Conservation (phyloP, 2,888 invertebrate species). For the Troglohyphantes excavatus region DNA sequence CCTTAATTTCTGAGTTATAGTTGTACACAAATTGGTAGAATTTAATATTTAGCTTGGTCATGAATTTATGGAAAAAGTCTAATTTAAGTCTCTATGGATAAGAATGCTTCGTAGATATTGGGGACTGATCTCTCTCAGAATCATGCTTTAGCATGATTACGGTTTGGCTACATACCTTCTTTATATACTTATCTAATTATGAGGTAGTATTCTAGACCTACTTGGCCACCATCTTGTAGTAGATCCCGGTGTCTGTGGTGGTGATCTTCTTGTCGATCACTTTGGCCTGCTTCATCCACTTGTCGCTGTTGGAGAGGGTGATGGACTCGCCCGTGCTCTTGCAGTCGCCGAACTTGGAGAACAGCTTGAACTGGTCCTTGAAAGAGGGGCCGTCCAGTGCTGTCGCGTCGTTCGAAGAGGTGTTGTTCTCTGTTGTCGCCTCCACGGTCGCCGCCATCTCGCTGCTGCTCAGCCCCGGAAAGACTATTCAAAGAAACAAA, state of each 20-base stretch:
- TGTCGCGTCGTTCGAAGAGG: not conserved
- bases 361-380: slow-evolving; percentile 89
- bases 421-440: slow-evolving; percentile 7
- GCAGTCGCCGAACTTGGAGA: slow-evolving; percentile 92
- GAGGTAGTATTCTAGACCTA: too few species aligned
- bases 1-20: too few species aligned
- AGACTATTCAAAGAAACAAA: not conserved
- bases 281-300: slow-evolving; percentile 96
- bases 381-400: slow-evolving; percentile 82
- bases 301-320: slow-evolving; percentile 94
- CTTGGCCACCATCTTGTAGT: slow-evolving; percentile 92
- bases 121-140: too few species aligned
- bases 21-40: too few species aligned
- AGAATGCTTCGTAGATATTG: too few species aligned
- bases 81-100: too few species aligned
- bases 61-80: too few species aligned
- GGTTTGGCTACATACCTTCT: too few species aligned
- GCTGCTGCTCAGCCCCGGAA: not conserved
- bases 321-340: slow-evolving; percentile 93
- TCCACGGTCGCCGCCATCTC: slow-evolving; percentile 69
- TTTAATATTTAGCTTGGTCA: too few species aligned
- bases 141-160: too few species aligned
- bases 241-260: slow-evolving; percentile 94
- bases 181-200: too few species aligned
- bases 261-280: slow-evolving; percentile 90